These are phyloP conservation scores for Zhuqinia jingwanae DNA, from an alignment of 2,888 invertebrate species.

Conservation along the genomic window DNA sequence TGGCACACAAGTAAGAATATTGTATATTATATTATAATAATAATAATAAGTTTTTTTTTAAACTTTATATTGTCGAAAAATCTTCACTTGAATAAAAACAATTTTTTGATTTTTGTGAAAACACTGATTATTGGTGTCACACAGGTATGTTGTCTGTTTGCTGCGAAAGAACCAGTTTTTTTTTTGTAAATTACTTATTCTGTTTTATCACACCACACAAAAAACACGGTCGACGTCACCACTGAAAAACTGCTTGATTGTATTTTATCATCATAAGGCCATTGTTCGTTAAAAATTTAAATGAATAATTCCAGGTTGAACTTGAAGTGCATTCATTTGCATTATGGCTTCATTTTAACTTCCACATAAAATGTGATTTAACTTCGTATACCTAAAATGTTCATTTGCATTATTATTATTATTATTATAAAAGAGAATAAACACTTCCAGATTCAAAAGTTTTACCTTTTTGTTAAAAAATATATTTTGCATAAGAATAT, in stretches of 20 bases:
- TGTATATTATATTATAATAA: too few relatives aligned
- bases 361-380: too few relatives aligned
- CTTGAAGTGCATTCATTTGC: too few relatives aligned
- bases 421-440: too few relatives aligned
- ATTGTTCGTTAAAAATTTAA: too few relatives aligned
- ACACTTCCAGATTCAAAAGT: background rate
- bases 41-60: background rate
- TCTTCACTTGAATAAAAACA: conserved; percentile 26
- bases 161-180: background rate
- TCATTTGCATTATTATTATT: too few relatives aligned
- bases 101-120: conserved; percentile 10
- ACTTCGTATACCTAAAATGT: too few relatives aligned
- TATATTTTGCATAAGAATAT: too few relatives aligned
- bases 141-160: background rate
- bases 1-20: background rate
- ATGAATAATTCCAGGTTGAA: too few relatives aligned
- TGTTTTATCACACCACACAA: conserved; percentile 1
- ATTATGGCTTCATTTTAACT: too few relatives aligned
- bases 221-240: background rate
- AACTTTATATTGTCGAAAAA: background rate
- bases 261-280: background rate
- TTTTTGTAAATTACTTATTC: background rate
- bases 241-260: background rate
- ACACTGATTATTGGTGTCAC: conserved; percentile 11
- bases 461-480: background rate